These are phyloP conservation scores for Bursaphelenchus mucronatus DNA, from an alignment of 1,140 invertebrate species.

Conservation along the genomic window DNA sequence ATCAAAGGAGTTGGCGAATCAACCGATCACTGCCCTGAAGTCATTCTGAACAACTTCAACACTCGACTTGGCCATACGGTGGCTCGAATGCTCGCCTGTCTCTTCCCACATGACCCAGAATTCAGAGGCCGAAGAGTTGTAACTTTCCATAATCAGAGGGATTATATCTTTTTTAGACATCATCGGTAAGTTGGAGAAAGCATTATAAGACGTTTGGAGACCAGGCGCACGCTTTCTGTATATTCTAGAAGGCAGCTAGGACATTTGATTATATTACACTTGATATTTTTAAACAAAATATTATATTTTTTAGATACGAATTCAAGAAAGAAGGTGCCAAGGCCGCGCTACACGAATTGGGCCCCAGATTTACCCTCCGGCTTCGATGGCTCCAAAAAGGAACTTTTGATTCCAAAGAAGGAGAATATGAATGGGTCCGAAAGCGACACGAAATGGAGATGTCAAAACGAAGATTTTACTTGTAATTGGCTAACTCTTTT, in stretches of 20 bases:
- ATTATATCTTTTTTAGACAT: constrained; percentile 97
- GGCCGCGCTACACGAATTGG: constrained; percentile 82
- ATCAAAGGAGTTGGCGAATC: constrained; percentile 62
- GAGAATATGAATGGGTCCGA: constrained; percentile 94
- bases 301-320: constrained; percentile 71
- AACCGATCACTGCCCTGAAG: constrained; percentile 71
- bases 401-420: constrained; percentile 90
- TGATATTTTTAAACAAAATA: not conserved
- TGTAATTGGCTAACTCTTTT: constrained; percentile 17
- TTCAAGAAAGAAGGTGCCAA: constrained; percentile 77
- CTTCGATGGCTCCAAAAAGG: constrained; percentile 87
- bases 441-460: constrained; percentile 65
- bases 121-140: constrained; percentile 85
- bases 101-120: constrained; percentile 93
- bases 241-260: constrained; percentile 12
- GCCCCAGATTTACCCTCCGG: constrained; percentile 89
- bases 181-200: constrained; percentile 71
- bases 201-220: not conserved
- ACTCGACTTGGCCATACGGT: constrained; percentile 84
- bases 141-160: constrained; percentile 96
- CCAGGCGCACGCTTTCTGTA: constrained; percentile 1
- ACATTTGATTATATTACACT: too few relatives aligned
- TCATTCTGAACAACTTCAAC: constrained; percentile 91
- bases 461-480: constrained; percentile 49
- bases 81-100: constrained; percentile 83